Percentiles rank a stretch among this genome's conserved stretches.
Evolutionary conservation across 2,888 invertebrate genomes (phyloP).

Genomic region (Scaptomyza tumidula): DNA sequence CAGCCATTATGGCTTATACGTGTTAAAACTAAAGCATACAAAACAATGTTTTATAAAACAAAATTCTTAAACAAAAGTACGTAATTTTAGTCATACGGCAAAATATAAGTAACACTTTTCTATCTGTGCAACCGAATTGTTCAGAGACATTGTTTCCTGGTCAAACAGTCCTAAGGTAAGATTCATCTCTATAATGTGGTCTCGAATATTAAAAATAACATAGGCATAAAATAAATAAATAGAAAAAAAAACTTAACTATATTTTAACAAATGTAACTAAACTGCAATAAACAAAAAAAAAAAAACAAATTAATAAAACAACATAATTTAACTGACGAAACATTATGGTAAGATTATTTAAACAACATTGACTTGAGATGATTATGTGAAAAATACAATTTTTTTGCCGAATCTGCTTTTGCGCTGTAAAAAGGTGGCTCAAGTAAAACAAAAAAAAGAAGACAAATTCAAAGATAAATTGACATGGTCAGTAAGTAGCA

Average conservation of each 20-base stretch:
- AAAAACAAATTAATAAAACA: neutral
- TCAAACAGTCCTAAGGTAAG: too few species aligned
- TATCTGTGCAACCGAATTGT: too few species aligned
- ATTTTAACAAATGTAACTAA: conserved; percentile 17
- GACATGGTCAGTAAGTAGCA: neutral
- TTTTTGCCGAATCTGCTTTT: conserved; percentile 17
- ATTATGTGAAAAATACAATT: conserved; percentile 55
- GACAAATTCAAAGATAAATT: neutral
- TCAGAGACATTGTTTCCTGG: too few species aligned
- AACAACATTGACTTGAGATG: conserved; percentile 2
- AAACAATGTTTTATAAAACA: too few species aligned
- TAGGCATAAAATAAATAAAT: too few species aligned
- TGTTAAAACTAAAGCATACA: too few species aligned
- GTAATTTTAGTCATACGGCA: too few species aligned
- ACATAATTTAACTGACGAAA: conserved; percentile 16
- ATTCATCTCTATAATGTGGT: too few species aligned
- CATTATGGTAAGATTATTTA: neutral
- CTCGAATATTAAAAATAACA: too few species aligned
- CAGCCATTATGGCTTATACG: too few species aligned
- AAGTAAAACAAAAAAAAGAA: neutral
- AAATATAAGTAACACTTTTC: too few species aligned
- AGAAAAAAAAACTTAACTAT: conserved; percentile 6
- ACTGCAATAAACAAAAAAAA: conserved; percentile 1
- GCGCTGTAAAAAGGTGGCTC: conserved; percentile 28
- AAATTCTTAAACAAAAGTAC: too few species aligned